A percentile compares a stretch with the other conserved stretches of the same genome.
phyloP scores from a whole-genome alignment of 2,113 vertebrate genomes.

The Hippocampus comes region DNA sequence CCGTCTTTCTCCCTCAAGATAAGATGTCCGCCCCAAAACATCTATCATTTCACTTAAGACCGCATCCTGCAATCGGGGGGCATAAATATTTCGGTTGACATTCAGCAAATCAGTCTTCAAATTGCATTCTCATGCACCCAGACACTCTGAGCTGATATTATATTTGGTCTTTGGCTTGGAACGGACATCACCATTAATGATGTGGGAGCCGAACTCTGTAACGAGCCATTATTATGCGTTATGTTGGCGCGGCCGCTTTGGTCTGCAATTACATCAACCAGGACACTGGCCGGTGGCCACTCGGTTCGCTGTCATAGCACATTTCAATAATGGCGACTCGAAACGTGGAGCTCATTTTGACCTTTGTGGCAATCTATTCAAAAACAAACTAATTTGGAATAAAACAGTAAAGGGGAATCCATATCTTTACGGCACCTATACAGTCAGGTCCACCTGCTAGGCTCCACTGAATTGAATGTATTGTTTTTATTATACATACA shows the following conservation, averaged over 20 bases:
- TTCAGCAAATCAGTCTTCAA: neutral
- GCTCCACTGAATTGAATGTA: no score
- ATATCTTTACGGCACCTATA: neutral
- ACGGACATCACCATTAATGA: neutral
- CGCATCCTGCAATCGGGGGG: neutral
- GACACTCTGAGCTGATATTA: neutral
- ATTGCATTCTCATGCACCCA: neutral
- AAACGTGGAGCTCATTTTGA: neutral
- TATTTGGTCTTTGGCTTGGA: neutral
- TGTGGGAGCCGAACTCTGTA: neutral
- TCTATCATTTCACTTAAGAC: neutral
- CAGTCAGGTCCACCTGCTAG: no score
- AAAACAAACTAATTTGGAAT: neutral
- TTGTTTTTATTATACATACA: no score
- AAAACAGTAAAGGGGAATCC: neutral
- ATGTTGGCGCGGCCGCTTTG: neutral
- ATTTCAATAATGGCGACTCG: neutral
- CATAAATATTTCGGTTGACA: neutral
- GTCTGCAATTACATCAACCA: neutral
- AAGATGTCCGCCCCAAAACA: constrained; percentile 15
- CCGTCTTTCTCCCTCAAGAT: constrained; percentile 30
- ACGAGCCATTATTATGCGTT: constrained; percentile 2
- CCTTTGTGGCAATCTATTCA: neutral
- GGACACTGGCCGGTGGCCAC: neutral
- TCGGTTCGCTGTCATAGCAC: neutral